Evolutionary conservation across 2,113 vertebrate species (phyloP).

Genomic region (Stegastes partitus): DNA sequence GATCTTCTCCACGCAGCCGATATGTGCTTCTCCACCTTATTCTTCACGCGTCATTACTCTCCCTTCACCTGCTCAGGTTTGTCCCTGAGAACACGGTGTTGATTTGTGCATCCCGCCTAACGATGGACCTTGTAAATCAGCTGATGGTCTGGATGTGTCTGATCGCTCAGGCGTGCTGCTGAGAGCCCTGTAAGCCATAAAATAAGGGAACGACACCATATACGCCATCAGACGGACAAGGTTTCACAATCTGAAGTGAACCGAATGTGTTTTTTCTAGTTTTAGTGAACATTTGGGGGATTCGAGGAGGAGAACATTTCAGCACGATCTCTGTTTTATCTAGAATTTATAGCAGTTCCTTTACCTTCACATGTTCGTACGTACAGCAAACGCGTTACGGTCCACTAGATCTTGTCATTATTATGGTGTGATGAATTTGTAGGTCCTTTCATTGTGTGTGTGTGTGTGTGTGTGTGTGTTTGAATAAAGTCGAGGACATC

Average conservation of each 20-base stretch:
- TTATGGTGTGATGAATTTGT: constrained; percentile 15
- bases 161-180: constrained; percentile 11
- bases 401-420: constrained; percentile 19
- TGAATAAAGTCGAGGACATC: constrained; percentile 48
- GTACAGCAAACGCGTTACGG: background rate
- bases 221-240: constrained; percentile 14
- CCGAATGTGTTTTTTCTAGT: background rate
- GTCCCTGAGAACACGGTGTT: constrained; percentile 4
- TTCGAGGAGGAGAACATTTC: background rate
- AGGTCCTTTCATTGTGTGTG: background rate
- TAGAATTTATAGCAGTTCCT: background rate
- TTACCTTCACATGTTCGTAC: background rate
- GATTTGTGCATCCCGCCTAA: background rate
- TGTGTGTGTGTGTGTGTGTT: constrained; percentile 16
- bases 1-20: background rate
- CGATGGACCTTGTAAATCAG: constrained; percentile 12
- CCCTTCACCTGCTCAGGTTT: constrained; percentile 8
- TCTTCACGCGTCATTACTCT: constrained; percentile 19
- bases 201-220: constrained; percentile 12
- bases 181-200: constrained; percentile 27
- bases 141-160: constrained; percentile 17
- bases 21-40: constrained; percentile 24
- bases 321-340: background rate
- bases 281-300: background rate
- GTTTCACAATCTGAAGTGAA: constrained; percentile 30